Percentiles rank a stretch among this genome's conserved stretches.
Conservation (phyloP, 1,140 invertebrate genomes). For the Anoplophora glabripennis region DNA sequence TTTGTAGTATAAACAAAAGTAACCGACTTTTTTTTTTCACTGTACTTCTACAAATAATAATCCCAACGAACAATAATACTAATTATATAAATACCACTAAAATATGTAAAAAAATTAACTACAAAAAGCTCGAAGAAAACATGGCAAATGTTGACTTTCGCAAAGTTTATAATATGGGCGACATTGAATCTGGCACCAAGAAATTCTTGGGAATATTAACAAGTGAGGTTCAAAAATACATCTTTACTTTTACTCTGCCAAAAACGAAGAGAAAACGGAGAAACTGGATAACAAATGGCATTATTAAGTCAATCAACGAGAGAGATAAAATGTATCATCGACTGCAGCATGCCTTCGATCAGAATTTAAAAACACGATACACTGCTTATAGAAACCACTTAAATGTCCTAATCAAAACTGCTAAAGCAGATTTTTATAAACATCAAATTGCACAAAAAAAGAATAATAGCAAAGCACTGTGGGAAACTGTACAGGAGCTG, state of each 20-base stretch:
- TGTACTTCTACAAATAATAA: constrained; percentile 3
- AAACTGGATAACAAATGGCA: constrained; percentile 12
- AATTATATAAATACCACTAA: background rate
- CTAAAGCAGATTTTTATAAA: too few relatives aligned
- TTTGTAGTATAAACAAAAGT: constrained; percentile 3
- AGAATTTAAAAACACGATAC: too few relatives aligned
- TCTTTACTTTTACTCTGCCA: background rate
- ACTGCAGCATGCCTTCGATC: background rate
- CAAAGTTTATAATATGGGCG: background rate
- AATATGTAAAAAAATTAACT: background rate
- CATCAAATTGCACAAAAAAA: too few relatives aligned
- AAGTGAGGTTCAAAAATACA: background rate
- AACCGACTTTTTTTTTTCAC: constrained; percentile 8
- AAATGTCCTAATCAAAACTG: too few relatives aligned
- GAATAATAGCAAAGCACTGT: too few relatives aligned
- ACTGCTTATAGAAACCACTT: too few relatives aligned
- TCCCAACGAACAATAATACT: background rate
- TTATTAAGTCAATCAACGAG: constrained; percentile 7
- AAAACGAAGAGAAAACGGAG: constrained; percentile 6
- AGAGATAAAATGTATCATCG: constrained; percentile 1
- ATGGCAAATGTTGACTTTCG: background rate
- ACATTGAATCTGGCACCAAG: background rate
- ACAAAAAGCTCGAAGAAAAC: background rate
- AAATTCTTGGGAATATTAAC: background rate
- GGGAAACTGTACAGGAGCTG: too few relatives aligned